Percentiles rank a stretch among this genome's conserved stretches.
Evolutionary conservation across 2,888 invertebrate genomes (phyloP).

Genomic region (Trichopria drosophilae): DNA sequence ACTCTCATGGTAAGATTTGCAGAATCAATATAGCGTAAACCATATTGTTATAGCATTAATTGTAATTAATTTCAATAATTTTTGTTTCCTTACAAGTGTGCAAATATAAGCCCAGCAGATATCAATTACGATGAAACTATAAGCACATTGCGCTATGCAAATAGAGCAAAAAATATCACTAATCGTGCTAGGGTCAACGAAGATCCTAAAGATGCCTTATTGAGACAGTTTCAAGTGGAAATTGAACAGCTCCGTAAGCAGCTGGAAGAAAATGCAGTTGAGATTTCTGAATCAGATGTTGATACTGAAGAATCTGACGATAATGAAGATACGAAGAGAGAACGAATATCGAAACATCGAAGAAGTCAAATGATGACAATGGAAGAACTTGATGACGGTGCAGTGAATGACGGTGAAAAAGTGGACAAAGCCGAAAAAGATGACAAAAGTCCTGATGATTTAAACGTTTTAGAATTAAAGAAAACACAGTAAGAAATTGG

Average conservation of each 20-base stretch:
- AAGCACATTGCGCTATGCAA: conserved; percentile 94
- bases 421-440: conserved; percentile 62
- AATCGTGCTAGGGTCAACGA: conserved; percentile 96
- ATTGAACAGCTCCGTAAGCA: conserved; percentile 89
- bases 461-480: conserved; percentile 68
- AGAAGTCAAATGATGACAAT: conserved; percentile 57
- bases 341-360: conserved; percentile 52
- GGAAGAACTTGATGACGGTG: conserved; percentile 64
- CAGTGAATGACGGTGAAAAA: conserved; percentile 56
- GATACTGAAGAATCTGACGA: conserved; percentile 53
- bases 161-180: conserved; percentile 95
- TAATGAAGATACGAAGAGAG: conserved; percentile 44
- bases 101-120: conserved; percentile 96
- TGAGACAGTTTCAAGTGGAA: conserved; percentile 94
- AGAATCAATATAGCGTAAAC: not conserved
- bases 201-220: conserved; percentile 94
- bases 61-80: conserved; percentile 6
- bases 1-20: conserved; percentile 81
- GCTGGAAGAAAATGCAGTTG: conserved; percentile 69
- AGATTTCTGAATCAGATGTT: conserved; percentile 53
- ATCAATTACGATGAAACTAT: conserved; percentile 96
- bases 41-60: too few species aligned
- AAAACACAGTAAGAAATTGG: conserved; percentile 66
- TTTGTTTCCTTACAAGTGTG: conserved; percentile 67
- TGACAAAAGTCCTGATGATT: conserved; percentile 61